A percentile compares a stretch with the other conserved stretches of the same genome.
These are phyloP conservation scores for Sander vitreus DNA, from an alignment of 2,113 vertebrate species.

Conservation along the genomic window DNA sequence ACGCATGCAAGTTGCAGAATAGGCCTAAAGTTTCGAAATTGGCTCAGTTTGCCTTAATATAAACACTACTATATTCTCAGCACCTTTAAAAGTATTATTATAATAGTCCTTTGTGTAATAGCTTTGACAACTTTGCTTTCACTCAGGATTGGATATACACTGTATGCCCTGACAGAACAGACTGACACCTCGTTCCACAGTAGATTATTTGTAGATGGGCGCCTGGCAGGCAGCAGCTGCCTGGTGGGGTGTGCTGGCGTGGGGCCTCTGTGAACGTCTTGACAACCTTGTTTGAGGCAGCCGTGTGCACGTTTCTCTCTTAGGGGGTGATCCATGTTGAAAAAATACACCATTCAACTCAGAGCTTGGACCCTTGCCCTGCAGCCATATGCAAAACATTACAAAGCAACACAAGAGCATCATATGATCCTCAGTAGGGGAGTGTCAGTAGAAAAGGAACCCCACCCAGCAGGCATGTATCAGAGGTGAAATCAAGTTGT, in stretches of 20 bases:
- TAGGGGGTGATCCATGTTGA: conserved; percentile 72
- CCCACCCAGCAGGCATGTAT: conserved; percentile 53
- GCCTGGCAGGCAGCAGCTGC: conserved; percentile 78
- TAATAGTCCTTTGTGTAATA: conserved; percentile 25
- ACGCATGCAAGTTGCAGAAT: not conserved
- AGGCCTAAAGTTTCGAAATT: not conserved
- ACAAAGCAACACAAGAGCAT: conserved; percentile 76
- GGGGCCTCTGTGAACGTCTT: conserved; percentile 68
- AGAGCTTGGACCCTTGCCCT: conserved; percentile 69
- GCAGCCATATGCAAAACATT: conserved; percentile 79
- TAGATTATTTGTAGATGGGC: conserved; percentile 74
- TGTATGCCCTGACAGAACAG: conserved; percentile 45
- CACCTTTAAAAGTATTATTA: conserved; percentile 20
- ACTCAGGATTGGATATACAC: conserved; percentile 10
- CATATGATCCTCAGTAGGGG: conserved; percentile 71
- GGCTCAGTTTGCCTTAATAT: not conserved
- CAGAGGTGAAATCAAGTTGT: conserved; percentile 58
- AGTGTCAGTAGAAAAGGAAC: conserved; percentile 49
- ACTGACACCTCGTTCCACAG: conserved; percentile 66
- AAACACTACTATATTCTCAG: not conserved
- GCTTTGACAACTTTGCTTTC: conserved; percentile 9
- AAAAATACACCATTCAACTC: conserved; percentile 80
- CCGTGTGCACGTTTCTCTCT: conserved; percentile 61
- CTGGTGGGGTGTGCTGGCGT: conserved; percentile 68
- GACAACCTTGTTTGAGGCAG: conserved; percentile 71